phyloP scores from a whole-genome alignment of 2,888 invertebrate species.

The Watsonalla cultraria region DNA sequence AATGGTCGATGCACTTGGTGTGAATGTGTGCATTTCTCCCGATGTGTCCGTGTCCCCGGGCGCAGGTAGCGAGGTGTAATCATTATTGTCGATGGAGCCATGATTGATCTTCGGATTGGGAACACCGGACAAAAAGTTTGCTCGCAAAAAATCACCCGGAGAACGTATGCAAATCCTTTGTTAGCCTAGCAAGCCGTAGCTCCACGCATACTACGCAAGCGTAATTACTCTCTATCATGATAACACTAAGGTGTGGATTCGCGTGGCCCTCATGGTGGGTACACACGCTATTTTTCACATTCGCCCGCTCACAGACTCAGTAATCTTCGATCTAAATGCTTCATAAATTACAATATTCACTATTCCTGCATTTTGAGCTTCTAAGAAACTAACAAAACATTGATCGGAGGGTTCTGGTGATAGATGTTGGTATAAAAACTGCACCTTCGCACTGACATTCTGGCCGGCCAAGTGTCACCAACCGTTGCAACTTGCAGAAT shows the following conservation, averaged over 20 bases:
- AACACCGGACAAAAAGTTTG: slow-evolving; percentile 28
- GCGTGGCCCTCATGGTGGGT: not conserved
- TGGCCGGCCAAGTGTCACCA: no score
- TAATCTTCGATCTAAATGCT: slow-evolving; percentile 18
- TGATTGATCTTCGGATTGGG: slow-evolving; percentile 29
- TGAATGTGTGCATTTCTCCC: no score
- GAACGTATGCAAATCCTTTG: slow-evolving; percentile 37
- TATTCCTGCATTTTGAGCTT: slow-evolving; percentile 9
- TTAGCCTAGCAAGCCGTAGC: slow-evolving; percentile 6
- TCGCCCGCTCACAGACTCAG: slow-evolving; percentile 2
- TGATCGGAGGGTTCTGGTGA: slow-evolving; percentile 11
- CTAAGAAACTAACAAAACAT: slow-evolving; percentile 17
- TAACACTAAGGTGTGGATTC: not conserved
- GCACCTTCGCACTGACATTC: no score
- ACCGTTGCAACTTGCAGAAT: no score
- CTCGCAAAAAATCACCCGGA: slow-evolving; percentile 28
- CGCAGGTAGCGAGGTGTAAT: not conserved
- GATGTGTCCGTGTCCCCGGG: no score
- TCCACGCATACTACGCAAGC: not conserved
- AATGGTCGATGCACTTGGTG: no score
- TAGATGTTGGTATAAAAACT: not conserved
- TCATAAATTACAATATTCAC: slow-evolving; percentile 19
- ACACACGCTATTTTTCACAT: slow-evolving; percentile 10
- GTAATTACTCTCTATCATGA: not conserved
- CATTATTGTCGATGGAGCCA: not conserved